phyloP scores from a whole-genome alignment of 2,888 invertebrate genomes.

The Apamea sordens region DNA sequence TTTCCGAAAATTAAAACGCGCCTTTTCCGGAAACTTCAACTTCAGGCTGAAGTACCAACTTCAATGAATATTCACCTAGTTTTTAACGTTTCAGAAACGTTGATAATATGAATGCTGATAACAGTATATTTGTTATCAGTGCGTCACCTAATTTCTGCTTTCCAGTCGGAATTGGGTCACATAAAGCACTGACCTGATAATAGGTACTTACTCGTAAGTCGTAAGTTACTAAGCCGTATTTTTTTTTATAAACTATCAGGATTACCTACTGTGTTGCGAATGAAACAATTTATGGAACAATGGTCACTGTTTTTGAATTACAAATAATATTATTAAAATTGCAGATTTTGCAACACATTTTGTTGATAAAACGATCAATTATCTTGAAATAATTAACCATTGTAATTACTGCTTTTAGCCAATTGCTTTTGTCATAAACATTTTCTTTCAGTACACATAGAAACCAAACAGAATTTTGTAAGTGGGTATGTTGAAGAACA shows the following conservation, averaged over 20 bases:
- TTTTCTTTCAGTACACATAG: not conserved
- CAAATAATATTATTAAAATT: slow-evolving; percentile 5
- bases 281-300: slow-evolving; percentile 16
- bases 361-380: not conserved
- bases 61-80: not conserved
- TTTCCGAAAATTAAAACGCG: not conserved
- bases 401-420: not conserved
- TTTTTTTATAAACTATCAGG: slow-evolving; percentile 25
- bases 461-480: not conserved
- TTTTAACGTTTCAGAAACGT: slow-evolving; percentile 22
- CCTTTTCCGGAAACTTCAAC: not conserved
- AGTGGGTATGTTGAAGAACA: not conserved
- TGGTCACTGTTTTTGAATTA: slow-evolving; percentile 18
- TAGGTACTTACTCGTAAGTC: no score
- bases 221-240: not conserved
- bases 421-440: not conserved
- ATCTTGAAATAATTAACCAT: not conserved
- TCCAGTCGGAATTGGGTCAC: slow-evolving; percentile 26
- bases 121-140: slow-evolving; percentile 4
- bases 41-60: not conserved
- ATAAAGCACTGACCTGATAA: slow-evolving; percentile 26
- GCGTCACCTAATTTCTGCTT: slow-evolving; percentile 1
- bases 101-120: slow-evolving; percentile 9
- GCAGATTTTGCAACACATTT: not conserved
- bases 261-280: not conserved